These are phyloP conservation scores for Odontocolon sp. DNA, from an alignment of 2,888 invertebrate species.

Conservation along the genomic window DNA sequence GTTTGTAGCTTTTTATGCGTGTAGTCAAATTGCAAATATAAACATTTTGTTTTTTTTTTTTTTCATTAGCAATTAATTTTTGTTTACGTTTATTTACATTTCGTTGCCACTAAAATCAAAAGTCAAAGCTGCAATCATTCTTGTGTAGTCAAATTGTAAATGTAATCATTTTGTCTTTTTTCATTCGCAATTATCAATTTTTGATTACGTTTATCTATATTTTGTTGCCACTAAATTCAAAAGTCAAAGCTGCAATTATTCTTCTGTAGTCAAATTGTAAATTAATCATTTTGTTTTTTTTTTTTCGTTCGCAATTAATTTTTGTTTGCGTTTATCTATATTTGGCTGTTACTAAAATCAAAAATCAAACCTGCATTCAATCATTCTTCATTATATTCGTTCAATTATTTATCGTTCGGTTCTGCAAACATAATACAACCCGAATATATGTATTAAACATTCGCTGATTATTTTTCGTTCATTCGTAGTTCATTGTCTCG, in stretches of 20 bases:
- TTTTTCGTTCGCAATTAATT: too few relatives aligned
- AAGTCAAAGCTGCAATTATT: too few relatives aligned
- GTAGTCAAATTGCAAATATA: constrained; percentile 5
- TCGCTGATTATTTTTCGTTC: constrained; percentile 50
- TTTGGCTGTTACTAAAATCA: too few relatives aligned
- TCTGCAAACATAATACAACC: background rate
- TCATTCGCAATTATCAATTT: too few relatives aligned
- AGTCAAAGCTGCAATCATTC: too few relatives aligned
- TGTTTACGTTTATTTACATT: too few relatives aligned
- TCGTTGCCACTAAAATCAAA: too few relatives aligned
- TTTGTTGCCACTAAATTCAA: too few relatives aligned
- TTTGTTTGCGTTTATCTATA: too few relatives aligned
- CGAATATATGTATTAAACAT: background rate
- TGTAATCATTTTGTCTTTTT: background rate
- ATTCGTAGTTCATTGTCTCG: constrained; percentile 51
- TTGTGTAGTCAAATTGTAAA: constrained; percentile 5
- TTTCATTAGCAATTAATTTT: too few relatives aligned
- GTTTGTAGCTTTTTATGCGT: background rate
- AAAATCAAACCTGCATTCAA: too few relatives aligned
- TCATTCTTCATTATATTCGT: background rate
- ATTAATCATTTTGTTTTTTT: background rate
- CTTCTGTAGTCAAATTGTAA: constrained; percentile 4
- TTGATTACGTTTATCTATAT: too few relatives aligned
- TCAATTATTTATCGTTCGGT: background rate
- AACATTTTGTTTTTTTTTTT: background rate